A percentile compares a stretch with the other conserved stretches of the same genome.
These are phyloP conservation scores for Spodoptera picta DNA, from an alignment of 2,888 invertebrate species.

Conservation along the genomic window DNA sequence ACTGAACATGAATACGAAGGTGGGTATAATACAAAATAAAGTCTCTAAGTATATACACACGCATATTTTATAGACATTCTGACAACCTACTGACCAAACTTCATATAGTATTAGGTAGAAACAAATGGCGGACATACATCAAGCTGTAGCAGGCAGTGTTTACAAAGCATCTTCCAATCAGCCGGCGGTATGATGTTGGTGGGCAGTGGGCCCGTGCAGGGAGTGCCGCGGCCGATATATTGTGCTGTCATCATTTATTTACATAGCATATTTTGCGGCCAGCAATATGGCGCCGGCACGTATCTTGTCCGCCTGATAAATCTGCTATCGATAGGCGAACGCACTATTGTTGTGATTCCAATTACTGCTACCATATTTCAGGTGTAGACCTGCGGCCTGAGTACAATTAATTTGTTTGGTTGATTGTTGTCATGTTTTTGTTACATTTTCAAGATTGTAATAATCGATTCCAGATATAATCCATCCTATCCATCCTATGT, in stretches of 20 bases:
- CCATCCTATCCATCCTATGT: conserved; percentile 15
- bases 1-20: background rate
- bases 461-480: no score
- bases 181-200: conserved; percentile 19
- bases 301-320: conserved; percentile 64
- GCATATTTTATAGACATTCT: background rate
- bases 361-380: conserved; percentile 18
- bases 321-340: conserved; percentile 53
- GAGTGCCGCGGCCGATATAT: conserved; percentile 52
- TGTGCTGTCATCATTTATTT: conserved; percentile 60
- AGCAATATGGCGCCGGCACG: conserved; percentile 60
- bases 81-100: background rate
- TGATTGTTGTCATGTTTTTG: no score
- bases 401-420: no score
- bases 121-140: conserved; percentile 34
- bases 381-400: conserved; percentile 8
- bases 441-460: background rate
- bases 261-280: conserved; percentile 68
- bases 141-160: conserved; percentile 30
- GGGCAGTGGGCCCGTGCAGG: conserved; percentile 1
- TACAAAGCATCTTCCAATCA: conserved; percentile 48
- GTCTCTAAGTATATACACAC: no score
- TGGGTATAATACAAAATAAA: no score
- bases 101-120: conserved; percentile 7
- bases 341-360: conserved; percentile 4